Evolutionary conservation across 2,113 vertebrate genomes (phyloP).

Genomic region (Tor tambroides): DNA sequence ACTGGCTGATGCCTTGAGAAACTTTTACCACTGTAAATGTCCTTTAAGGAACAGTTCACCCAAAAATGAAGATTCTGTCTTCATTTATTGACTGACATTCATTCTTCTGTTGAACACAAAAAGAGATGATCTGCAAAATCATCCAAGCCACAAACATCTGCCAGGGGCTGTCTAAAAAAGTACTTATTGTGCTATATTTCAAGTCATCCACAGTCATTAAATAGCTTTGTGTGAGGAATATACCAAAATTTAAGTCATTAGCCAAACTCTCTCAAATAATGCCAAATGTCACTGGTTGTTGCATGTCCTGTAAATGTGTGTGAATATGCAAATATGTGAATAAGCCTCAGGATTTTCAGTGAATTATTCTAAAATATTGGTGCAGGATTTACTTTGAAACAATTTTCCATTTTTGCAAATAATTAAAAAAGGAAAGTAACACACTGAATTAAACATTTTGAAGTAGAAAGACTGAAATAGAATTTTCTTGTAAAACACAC

Average conservation of each 20-base stretch:
- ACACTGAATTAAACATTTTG: background rate
- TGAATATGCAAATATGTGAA: background rate
- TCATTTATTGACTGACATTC: background rate
- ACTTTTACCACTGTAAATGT: conserved; percentile 15
- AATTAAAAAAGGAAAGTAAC: background rate
- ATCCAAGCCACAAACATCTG: background rate
- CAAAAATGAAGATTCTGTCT: conserved; percentile 10
- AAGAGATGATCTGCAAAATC: conserved; percentile 4
- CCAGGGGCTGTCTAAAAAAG: background rate
- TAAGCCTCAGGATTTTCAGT: background rate
- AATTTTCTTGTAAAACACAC: background rate
- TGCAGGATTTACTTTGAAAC: background rate
- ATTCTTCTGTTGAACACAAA: background rate
- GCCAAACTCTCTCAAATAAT: background rate
- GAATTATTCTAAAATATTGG: background rate
- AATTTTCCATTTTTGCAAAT: background rate
- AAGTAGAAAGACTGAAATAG: background rate
- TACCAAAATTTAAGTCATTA: background rate
- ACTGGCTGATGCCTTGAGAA: background rate
- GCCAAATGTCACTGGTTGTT: background rate
- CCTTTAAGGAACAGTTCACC: background rate
- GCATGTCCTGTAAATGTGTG: background rate
- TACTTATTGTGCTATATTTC: background rate
- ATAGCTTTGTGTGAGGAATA: background rate
- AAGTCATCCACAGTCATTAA: background rate